Base-by-base conservation (phyloP, 2,113 vertebrate genomes). In the Alethe castanea region DNA sequence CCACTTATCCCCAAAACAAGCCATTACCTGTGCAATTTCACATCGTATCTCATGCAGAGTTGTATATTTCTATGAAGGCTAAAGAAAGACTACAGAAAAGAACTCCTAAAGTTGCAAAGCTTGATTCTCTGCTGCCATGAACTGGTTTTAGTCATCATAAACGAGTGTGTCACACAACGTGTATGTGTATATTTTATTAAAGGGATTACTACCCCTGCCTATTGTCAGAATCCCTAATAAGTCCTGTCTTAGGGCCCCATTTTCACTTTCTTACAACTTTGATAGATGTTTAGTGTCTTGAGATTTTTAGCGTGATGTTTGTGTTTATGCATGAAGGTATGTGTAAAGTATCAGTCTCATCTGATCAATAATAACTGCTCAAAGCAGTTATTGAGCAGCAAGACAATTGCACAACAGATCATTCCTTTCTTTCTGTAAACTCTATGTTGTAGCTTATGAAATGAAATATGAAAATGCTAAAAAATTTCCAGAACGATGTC, bases 21-120 rank as follows among this genome's bases (percentile, higher is more conserved):
- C 23, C 24, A 81, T 90, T 93, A 81, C 50, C 19, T 59, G 16
- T 82, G 85, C 88, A 95, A 92, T 94, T 90, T 90, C 88, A n/a
- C 29, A 11, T 89, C 50, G 11, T 45, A 60, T 81, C 83, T 90
- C 80, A 81, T 67, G 47, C 56, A 78, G 91, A 73, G 56, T 60
- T 92, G 88, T 83, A 44, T 74, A 35, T 64, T 88, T 90, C 60
- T 52, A 5, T 78, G 80, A 42, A 93, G 28, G 17, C 31, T 83
- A 56, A 60, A 72, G 31, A 33, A 71, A 77, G 47, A 93, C 80
- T 62, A 81, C 14, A 62, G 76, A 70, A 86, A 61, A 94, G 20
- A 16, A 62, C 19, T 59, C 82, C 28, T 50, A 54, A 93, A 81
- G 20, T 81, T 81, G 42, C 24, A 70, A 74, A 92, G 8, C 60